These are phyloP conservation scores for Lophius piscatorius DNA, from an alignment of 2,113 vertebrate genomes.

Conservation along the genomic window DNA sequence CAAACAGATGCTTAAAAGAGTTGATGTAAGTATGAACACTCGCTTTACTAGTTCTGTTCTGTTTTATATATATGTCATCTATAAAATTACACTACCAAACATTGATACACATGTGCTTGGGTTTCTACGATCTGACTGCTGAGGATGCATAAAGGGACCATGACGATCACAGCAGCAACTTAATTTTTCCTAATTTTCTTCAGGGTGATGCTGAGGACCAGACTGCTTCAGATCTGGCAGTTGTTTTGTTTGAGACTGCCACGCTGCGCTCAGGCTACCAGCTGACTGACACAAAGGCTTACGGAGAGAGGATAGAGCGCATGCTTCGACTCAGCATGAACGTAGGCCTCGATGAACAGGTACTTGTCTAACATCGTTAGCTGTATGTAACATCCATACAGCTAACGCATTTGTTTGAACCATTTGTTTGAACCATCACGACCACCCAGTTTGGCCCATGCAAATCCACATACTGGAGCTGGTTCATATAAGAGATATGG, in stretches of 20 bases:
- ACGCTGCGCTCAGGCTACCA: constrained; percentile 95
- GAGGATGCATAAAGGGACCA: no score
- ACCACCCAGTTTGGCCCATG: no score
- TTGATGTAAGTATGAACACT: constrained; percentile 82
- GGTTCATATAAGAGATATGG: no score
- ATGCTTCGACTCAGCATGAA: constrained; percentile 97
- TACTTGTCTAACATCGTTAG: no score
- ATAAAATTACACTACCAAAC: no score
- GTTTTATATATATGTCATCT: no score
- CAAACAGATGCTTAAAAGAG: constrained; percentile 91
- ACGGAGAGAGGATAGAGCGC: constrained; percentile 95
- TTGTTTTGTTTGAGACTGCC: constrained; percentile 95
- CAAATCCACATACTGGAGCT: no score
- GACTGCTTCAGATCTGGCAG: constrained; percentile 92
- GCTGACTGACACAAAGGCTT: constrained; percentile 93
- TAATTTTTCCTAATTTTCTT: background rate
- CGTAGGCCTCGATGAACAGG: constrained; percentile 90
- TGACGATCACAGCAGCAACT: background rate
- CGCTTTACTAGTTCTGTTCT: background rate
- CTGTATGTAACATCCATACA: no score
- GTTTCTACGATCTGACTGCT: no score
- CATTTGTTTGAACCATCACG: no score
- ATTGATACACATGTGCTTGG: no score
- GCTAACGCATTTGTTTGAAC: no score
- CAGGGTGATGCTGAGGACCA: constrained; percentile 91